A percentile compares a stretch with the other conserved stretches of the same genome.
phyloP scores from a whole-genome alignment of 2,113 vertebrate species.

The Myotis davidii region DNA sequence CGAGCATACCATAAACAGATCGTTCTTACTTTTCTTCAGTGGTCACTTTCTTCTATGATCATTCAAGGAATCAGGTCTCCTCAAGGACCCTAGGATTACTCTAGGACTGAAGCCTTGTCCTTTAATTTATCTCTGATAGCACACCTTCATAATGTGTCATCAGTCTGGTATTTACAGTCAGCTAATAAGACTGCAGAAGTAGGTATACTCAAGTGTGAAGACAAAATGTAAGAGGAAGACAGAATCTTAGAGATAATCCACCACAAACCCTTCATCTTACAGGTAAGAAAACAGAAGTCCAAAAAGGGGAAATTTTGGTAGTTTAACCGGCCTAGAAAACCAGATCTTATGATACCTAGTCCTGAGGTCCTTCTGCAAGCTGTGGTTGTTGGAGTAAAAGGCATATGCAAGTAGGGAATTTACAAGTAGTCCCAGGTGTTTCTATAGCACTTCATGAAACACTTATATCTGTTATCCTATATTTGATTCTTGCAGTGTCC shows the following conservation, averaged over 20 bases:
- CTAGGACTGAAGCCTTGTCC: background rate
- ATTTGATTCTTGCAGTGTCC: background rate
- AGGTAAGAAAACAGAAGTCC: constrained; percentile 22
- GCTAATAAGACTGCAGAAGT: constrained; percentile 36
- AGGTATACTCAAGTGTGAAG: background rate
- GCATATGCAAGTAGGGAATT: background rate
- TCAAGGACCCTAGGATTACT: background rate
- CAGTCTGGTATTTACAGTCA: background rate
- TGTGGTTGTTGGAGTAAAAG: background rate
- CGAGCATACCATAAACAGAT: background rate
- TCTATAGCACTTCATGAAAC: background rate
- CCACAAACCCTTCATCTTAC: constrained; percentile 3
- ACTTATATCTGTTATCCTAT: background rate
- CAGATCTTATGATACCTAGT: background rate
- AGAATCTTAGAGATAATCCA: constrained; percentile 40
- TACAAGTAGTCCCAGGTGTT: background rate
- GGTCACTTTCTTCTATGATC: background rate
- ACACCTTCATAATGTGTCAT: background rate
- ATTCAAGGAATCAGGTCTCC: background rate
- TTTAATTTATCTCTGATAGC: constrained; percentile 49
- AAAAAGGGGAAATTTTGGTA: constrained; percentile 10
- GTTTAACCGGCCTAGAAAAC: background rate
- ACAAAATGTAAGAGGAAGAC: constrained; percentile 35
- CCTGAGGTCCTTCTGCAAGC: background rate
- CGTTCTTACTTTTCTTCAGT: background rate